Evolutionary conservation across 2,888 invertebrate species (phyloP), one percentile per base, ranked within the genome.

Genomic region (Dendrolimus pini): DNA sequence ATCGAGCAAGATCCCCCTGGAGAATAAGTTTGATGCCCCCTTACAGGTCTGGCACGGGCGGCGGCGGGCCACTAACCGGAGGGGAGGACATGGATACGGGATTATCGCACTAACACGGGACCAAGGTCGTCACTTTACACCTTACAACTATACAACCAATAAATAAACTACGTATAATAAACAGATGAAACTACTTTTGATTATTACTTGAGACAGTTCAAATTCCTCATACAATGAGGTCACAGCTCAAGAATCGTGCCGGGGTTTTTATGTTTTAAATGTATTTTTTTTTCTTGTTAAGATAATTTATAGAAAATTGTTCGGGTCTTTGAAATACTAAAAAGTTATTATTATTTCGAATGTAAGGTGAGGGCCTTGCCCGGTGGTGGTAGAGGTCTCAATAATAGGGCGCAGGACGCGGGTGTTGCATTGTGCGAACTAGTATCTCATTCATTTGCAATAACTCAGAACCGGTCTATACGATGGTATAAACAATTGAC

Each of bases 41-140:
- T 68, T 83, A 58, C 88, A 89, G 89, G 89, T 89, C 72, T 78
- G 85, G 76, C 56, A 56, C 59, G 58, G 54, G 42, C 55, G 54
- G 58, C 42, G 55, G 56, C 58, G 42, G 54, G 55, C 55, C 59
- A 60, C 59, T 66, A 68, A 62, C 65, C 55, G 53, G 30, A 41
- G 55, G 60, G 13, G 13, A 55, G 42, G 54, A 42, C 56, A 54
- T 58, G 59, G 60, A 59, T 58, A 63, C 56, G 62, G 62, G 61
- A 62, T 62, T 63, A 60, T 57, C 59, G 65, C 70, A 72, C 74
- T 74, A 74, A 75, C 70, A 56, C 61, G 60, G 57, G 54, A 53
- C 30, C 14, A 53, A 41, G 55, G 10, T 12, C 12, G 47, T 47
- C 47, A 12, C 47, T 47, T n/a, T 47, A 47, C 47, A 47, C 3